Conservation (phyloP, 2,113 vertebrate genomes). For the Nothoprocta perdicaria region DNA sequence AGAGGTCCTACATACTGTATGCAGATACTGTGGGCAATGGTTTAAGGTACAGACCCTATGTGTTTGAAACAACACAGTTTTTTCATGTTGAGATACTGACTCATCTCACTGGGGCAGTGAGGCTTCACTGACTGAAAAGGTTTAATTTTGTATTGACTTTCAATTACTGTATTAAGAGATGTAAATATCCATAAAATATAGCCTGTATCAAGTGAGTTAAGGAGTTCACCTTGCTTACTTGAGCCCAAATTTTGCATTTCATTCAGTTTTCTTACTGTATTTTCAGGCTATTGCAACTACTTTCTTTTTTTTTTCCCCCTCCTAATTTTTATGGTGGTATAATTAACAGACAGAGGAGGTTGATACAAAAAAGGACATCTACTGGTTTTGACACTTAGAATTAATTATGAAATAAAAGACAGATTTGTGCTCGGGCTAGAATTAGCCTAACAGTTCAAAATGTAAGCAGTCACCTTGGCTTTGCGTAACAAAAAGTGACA, state of each 20-base stretch:
- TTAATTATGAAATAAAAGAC: slow-evolving; percentile 82
- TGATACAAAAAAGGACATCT: slow-evolving; percentile 72
- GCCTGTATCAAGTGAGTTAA: background rate
- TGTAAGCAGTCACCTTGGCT: slow-evolving; percentile 80
- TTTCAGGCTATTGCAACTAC: slow-evolving; percentile 14
- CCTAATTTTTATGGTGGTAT: slow-evolving; percentile 48
- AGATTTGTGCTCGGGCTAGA: slow-evolving; percentile 77
- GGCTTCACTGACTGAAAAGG: background rate
- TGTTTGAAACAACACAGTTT: background rate
- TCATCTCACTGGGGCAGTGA: no score
- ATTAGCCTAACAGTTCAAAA: slow-evolving; percentile 78
- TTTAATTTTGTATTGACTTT: background rate
- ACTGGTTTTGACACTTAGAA: slow-evolving; percentile 79
- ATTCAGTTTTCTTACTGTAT: background rate
- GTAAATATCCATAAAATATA: background rate
- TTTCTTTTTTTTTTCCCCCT: slow-evolving; percentile 12
- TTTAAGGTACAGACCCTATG: background rate
- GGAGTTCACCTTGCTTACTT: background rate
- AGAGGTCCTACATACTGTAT: background rate
- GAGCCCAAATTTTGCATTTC: background rate
- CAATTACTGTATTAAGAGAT: background rate
- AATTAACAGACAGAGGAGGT: slow-evolving; percentile 74
- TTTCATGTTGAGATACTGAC: background rate
- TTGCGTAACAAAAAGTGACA: slow-evolving; percentile 75
- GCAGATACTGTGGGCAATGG: background rate